These are phyloP conservation scores for Myotis daubentonii DNA, from an alignment of 2,797 vertebrate species.

Conservation along the genomic window DNA sequence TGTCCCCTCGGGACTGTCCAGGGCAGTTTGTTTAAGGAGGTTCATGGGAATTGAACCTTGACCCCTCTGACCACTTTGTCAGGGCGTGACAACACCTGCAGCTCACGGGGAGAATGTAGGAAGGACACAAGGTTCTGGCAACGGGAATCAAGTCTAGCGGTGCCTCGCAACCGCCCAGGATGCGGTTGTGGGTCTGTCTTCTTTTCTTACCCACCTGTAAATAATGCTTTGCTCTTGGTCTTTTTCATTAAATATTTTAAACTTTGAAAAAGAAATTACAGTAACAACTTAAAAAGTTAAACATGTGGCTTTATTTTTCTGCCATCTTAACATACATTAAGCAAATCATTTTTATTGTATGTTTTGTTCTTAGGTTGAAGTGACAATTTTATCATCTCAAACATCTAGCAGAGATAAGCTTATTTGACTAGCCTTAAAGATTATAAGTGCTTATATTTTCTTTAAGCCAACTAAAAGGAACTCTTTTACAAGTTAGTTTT, in stretches of 20 bases:
- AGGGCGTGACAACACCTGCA: too few relatives aligned
- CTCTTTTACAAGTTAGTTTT: background rate
- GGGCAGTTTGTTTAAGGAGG: background rate
- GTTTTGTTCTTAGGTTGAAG: background rate
- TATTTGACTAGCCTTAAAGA: background rate
- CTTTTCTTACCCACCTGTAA: slow-evolving; percentile 62
- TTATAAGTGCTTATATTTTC: background rate
- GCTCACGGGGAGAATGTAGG: too few relatives aligned
- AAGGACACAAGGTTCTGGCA: too few relatives aligned
- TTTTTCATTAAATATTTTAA: slow-evolving; percentile 75
- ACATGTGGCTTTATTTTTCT: background rate
- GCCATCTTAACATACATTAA: background rate
- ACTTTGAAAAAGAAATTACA: slow-evolving; percentile 13
- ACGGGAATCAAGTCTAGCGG: too few relatives aligned
- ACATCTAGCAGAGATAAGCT: background rate
- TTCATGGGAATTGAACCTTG: too few relatives aligned
- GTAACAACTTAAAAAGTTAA: background rate
- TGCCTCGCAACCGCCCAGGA: too few relatives aligned
- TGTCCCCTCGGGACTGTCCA: background rate
- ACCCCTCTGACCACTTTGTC: too few relatives aligned
- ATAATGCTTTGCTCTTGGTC: slow-evolving; percentile 35
- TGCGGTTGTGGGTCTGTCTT: too few relatives aligned
- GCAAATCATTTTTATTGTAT: background rate
- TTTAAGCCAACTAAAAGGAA: background rate
- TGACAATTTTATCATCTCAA: background rate